Evolutionary conservation across 2,888 invertebrate genomes (phyloP), one percentile per base, ranked within the genome.

Genomic region (Acleris emargana): DNA sequence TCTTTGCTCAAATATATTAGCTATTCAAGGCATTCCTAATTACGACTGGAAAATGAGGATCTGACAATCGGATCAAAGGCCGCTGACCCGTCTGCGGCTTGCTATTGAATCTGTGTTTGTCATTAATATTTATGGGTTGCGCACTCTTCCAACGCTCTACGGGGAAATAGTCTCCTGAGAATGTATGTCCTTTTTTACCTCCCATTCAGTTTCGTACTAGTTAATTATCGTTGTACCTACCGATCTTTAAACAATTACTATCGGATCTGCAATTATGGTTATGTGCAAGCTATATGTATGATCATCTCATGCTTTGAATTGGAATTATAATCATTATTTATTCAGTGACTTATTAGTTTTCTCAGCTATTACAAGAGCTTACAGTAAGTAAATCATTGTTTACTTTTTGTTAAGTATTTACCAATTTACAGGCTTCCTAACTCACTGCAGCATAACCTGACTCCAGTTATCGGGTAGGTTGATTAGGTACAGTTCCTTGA

Each of bases 121-220:
- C 89, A 91, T 91, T 87, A 90, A 91, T 91, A 91, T 91, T 91
- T 89, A 91, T 89, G 83, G 83, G 74, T 73, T 75, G 82, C 74
- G 75, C 84, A 81, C 83, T 86, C 83, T 82, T 84, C 81, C 79
- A 82, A 76, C 79, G 74, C 83, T 81, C 83, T 88, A 86, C 87
- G 82, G 78, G 83, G 87, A 89, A 88, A 80, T 76, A 79, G 72
- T 73, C 80, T 82, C 82, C 81, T 83, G 76, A 78, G 80, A 76
- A 78, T 79, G 84, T 82, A 85, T 86, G 81, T 83, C 82, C 82
- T 83, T 84, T 66, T 85, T 78, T 76, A 78, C 82, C 78, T 77
- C 74, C 74, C 78, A 62, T 67, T 58, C 62, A 62, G 52, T 49
- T 49, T 47, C 60, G 51, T 64, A 58, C 58, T 50, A 61, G 58